Evolutionary conservation across 2,888 invertebrate species (phyloP), one percentile per base, ranked within the genome.

Genomic region (Lasioglossum calceatum): DNA sequence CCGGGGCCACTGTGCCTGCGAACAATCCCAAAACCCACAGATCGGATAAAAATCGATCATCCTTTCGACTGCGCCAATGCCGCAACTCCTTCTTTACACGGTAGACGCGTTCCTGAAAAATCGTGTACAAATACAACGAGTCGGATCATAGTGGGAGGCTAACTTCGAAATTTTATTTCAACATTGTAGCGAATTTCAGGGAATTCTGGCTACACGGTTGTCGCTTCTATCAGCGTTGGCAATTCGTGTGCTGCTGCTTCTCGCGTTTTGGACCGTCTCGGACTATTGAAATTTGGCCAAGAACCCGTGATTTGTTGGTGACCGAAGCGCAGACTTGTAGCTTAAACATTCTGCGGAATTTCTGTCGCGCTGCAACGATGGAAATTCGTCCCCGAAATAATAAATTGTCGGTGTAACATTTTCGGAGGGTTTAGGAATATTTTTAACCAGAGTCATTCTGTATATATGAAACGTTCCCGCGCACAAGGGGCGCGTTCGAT

Each of bases 1-100:
- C 91, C 82, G 92, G 91, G 87, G 93, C 61, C 64, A 86, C 91
- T 90, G 94, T 92, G 89, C 93, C 94, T 93, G 91, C 47, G 85
- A 88, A 81, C 82, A 81, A 80, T 82, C 77, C 79, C 54, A 79
- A 77, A 77, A 86, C 23, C n/a, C 70, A 39, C 39, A 23, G 23
- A 12, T 39, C 23, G 12, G 23, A 64, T 32, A 27, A 16, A 44
- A 64, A 7, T 16, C 54, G 54, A n/a, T n/a, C 54, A 23, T 19
- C 54, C 54, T 54, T 3, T 23, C 23, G 23, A 54, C 8, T 2
- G 23, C 27, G 61, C 27, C 27, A 61, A 27, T 14, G 27, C 5
- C 10, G 4, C 44, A 44, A 44, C 44, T 44, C 4, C 14, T 44
- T 44, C 44, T 44, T 44, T 44, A 44, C 44, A 44, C 58, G n/a